Conservation (phyloP, 2,888 invertebrate species). For the Phyllotreta cruciferae region DNA sequence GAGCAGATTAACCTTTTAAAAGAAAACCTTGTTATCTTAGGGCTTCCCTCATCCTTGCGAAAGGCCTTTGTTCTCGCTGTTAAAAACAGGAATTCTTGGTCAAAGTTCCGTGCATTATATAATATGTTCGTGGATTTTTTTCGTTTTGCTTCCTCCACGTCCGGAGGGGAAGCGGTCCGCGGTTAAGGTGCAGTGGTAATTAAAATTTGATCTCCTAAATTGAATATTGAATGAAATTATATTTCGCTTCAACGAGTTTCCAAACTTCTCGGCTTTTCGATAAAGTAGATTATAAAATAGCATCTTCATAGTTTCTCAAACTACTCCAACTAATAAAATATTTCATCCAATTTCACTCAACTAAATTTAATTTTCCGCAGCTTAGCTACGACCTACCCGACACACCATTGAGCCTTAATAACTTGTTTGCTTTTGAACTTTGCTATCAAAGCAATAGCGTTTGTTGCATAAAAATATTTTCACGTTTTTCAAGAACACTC, state of each 20-base stretch:
- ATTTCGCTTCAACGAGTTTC: no score
- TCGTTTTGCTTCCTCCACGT: conserved; percentile 13
- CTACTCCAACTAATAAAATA: no score
- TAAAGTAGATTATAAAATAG: neutral
- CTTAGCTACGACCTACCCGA: neutral
- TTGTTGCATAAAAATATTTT: conserved; percentile 32
- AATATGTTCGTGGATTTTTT: conserved; percentile 1
- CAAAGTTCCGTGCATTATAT: conserved; percentile 3
- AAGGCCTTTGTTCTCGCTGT: conserved; percentile 10
- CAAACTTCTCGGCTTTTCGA: neutral
- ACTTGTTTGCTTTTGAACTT: conserved; percentile 21
- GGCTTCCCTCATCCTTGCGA: conserved; percentile 25
- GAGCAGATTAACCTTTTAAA: conserved; percentile 13
- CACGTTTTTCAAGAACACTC: conserved; percentile 21
- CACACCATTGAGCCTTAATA: conserved; percentile 14
- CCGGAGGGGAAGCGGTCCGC: neutral
- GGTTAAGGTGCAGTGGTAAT: conserved; percentile 9
- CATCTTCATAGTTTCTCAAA: neutral
- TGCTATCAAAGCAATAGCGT: conserved; percentile 4
- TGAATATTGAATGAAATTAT: neutral
- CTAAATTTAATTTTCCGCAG: neutral
- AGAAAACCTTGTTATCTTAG: conserved; percentile 19
- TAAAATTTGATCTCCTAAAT: neutral
- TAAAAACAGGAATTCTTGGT: conserved; percentile 18
- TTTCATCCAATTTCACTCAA: no score